Evolutionary conservation across 1,140 invertebrate species (phyloP), one percentile per base, ranked within the genome.

Genomic region (Halictus rubicundus): DNA sequence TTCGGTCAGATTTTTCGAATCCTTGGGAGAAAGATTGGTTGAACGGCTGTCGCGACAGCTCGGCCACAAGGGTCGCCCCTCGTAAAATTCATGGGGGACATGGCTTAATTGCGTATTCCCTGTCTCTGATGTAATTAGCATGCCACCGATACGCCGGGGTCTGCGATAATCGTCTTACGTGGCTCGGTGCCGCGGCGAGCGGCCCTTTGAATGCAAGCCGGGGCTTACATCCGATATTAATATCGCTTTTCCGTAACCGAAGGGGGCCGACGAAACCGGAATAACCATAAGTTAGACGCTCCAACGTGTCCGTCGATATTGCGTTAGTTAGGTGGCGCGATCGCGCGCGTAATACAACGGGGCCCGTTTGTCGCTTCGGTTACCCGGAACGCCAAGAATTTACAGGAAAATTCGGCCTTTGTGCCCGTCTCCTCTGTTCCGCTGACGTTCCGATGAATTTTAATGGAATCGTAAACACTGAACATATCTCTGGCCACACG

Each of bases 221-320:
- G 69, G 64, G 82, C 79, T 85, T 81, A 84, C 74, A 78, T 85
- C 70, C 70, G 83, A 77, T 85, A 85, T 85, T 85, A 85, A 85
- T 85, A 81, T 84, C 68, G 82, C 83, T 84, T 78, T 84, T 77
- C 82, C 83, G 71, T 65, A 75, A 69, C 63, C 61, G 39, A 65
- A 68, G 70, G 72, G 83, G 57, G 82, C 27, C 78, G 82, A 77
- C 83, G 79, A 60, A 72, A 69, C 73, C 52, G 71, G 78, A 84
- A 85, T 85, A 85, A 73, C 82, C 74, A 60, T 84, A 82, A 85
- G 83, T 85, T 84, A 85, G 73, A 70, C 65, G 63, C 60, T 21
- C 6, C 77, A 77, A 78, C 79, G 68, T 81, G 83, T 81, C 82
- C 84, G 74, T 85, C 84, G 84, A 85, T 85, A 85, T 85, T 85